Base-by-base conservation (phyloP, 1,140 invertebrate genomes). In the Wasmannia auropunctata region DNA sequence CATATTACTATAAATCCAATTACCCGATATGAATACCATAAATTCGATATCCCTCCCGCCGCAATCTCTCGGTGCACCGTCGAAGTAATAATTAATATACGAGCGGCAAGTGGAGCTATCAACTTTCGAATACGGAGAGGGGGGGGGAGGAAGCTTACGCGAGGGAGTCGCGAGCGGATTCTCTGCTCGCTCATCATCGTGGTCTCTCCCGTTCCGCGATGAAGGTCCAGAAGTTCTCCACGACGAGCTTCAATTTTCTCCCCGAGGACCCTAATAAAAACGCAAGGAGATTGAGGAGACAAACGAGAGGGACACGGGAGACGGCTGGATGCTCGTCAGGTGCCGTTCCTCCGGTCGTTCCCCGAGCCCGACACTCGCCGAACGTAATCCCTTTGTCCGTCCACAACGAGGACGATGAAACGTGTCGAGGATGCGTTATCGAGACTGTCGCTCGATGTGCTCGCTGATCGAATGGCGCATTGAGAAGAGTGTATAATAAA, bases 361-460 rank as follows among this genome's bases (percentile, higher is more conserved):
- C n/a, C n/a, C n/a, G n/a, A n/a, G 63, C 49, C 69, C 87, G 16
- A 86, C 25, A 43, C 49, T 58, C n/a, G n/a, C n/a, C 56, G 51
- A 46, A 58, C 76, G 43, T 46, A 72, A 46, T 72, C 77, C 88
- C 76, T 90, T 89, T 86, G 88, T 90, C 40, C 86, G 60, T 51
- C 37, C 56, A 74, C 54, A 54, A 67, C 65, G 60, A 67, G 51
- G 43, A 62, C 56, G 77, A 84, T 60, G 80, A 89, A 74, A 91
- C 86, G 88, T 80, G 90, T 91, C 88, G 90, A 88, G 90, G 81
- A 83, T 91, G 81, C 86, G 86, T 85, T 91, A 91, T 88, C 81
- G 88, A 46, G 70, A 87, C 74, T 88, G n/a, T n/a, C 79, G 74
- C 60, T 79, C 84, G 90, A 84, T 76, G 72, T 49, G 74, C 16